A percentile compares a stretch with the other conserved stretches of the same genome.
Conservation (phyloP, 1,140 invertebrate genomes). For the Penaeus chinensis region DNA sequence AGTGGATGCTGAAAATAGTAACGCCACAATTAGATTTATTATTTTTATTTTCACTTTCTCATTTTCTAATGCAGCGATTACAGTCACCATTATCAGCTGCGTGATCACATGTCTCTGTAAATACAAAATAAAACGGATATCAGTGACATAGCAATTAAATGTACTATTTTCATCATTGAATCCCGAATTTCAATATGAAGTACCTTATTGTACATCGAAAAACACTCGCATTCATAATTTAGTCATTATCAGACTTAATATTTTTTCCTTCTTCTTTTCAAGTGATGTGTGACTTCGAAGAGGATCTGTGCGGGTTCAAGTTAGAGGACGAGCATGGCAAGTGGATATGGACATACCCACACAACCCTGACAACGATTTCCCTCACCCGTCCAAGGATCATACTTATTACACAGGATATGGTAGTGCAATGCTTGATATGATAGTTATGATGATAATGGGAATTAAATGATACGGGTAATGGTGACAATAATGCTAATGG, state of each 20-base stretch:
- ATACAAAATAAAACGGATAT: no score
- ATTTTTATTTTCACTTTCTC: no score
- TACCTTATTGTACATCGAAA: neutral
- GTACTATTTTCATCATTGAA: no score
- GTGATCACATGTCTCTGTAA: no score
- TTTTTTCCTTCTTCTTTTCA: neutral
- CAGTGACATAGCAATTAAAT: no score
- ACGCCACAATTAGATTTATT: no score
- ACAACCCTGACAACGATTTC: neutral
- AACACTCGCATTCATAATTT: neutral
- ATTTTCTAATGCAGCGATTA: no score
- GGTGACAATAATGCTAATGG: neutral
- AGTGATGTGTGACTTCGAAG: conserved; percentile 38
- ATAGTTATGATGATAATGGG: neutral
- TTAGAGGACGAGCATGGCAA: conserved; percentile 20
- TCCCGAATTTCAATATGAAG: no score
- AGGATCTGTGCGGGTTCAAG: conserved; percentile 27
- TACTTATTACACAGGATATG: conserved; percentile 41
- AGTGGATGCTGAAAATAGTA: no score
- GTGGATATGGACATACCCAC: conserved; percentile 14
- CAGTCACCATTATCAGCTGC: no score
- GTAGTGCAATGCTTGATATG: neutral
- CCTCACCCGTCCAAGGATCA: conserved; percentile 30
- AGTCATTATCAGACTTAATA: no score
- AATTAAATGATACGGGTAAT: neutral